Evolutionary conservation across 2,113 vertebrate genomes (phyloP).

Genomic region (Lamprologus speciosus): DNA sequence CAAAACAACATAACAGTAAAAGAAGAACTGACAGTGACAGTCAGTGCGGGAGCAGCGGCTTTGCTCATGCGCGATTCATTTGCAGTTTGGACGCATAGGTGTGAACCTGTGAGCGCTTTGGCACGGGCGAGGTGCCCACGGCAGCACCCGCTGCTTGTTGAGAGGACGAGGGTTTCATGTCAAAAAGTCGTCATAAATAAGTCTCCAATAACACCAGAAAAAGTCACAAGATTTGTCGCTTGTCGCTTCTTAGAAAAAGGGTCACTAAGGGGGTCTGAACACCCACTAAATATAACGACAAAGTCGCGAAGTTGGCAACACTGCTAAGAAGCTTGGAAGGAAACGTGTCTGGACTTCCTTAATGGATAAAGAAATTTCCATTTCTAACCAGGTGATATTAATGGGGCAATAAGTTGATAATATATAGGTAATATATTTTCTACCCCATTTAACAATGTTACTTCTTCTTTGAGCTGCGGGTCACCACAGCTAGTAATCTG

Average conservation of each 20-base stretch:
- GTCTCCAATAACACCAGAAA: neutral
- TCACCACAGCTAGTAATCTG: neutral
- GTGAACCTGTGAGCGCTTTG: neutral
- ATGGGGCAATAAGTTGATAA: neutral
- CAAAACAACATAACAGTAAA: neutral
- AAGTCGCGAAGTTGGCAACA: rapidly evolving
- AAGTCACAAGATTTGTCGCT: neutral
- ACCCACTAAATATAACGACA: rapidly evolving
- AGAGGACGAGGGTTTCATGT: rapidly evolving
- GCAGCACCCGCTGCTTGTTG: neutral
- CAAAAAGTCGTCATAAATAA: neutral
- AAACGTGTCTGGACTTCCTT: rapidly evolving
- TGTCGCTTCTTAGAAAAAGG: rapidly evolving
- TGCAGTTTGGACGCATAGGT: neutral
- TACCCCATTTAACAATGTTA: neutral
- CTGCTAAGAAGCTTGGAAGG: neutral
- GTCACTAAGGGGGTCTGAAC: neutral
- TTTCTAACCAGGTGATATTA: neutral
- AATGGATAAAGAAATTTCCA: neutral
- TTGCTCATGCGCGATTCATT: neutral
- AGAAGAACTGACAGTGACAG: rapidly evolving
- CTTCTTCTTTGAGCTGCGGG: neutral
- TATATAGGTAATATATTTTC: neutral
- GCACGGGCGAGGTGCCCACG: neutral
- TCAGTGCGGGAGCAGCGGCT: neutral